Base-by-base conservation (phyloP, 1,140 invertebrate species). In the Drosophila rufa region DNA sequence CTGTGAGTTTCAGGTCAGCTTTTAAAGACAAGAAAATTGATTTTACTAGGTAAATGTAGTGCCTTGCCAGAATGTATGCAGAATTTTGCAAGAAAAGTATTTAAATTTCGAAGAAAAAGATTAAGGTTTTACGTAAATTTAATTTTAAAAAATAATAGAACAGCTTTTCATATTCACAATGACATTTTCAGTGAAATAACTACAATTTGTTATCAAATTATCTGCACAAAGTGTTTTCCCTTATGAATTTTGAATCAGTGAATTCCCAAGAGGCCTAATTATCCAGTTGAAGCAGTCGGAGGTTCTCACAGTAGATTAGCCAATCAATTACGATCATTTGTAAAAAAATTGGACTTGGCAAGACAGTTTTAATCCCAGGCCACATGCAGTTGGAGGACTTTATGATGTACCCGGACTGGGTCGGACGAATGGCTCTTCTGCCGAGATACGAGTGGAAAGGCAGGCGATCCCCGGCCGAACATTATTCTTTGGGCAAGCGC, bases 361-460 rank as follows among this genome's bases (percentile, higher is more conserved):
- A 12, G 5, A 0, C 56, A 65, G 38, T 65, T 43, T 7, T 45
- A 43, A 33, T 15, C 12, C 9, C 58, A 15, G 12, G 22, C 25
- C 38, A 33, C n/a, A 80, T 84, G 82, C 64, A 55, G 45, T 17
- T 85, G 12, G 45, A 74, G 19, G 50, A 79, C 15, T 85, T 85
- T 40, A 78, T 85, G 82, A 27, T 55, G 11, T 84, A 80, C 60
- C 77, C 74, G 27, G 42, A 84, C 30, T 46, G 80, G 17, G 77
- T 64, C 38, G 84, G 81, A 12, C 43, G 46, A 25, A 38, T 70
- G 51, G 53, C 53, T 22, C 38, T 73, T 56, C 59, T 78, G 64
- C 69, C 65, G 22, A 40, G 25, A 45, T 74, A 48, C 42, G 42
- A 66, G 33, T 78, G 80, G 78, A 53, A 17, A 6, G 56, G 61